Percentiles rank a stretch among this genome's conserved stretches.
These are phyloP conservation scores for Pelobates cultripes DNA, from an alignment of 2,797 vertebrate genomes.

Conservation along the genomic window DNA sequence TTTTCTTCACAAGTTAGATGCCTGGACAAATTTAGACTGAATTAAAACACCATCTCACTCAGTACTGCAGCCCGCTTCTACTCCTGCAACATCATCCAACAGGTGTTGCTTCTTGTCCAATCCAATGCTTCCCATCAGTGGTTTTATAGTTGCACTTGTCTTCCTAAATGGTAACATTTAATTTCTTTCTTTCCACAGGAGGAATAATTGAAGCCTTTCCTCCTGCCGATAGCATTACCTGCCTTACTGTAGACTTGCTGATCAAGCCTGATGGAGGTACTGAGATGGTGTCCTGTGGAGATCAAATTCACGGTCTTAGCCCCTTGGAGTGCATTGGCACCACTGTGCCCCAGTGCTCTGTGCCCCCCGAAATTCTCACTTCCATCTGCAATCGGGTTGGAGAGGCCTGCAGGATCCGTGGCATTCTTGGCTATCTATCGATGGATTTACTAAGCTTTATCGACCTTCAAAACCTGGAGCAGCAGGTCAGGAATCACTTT, in stretches of 20 bases:
- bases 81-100: too few species aligned
- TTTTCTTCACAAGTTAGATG: too few species aligned
- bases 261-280: conserved; percentile 82
- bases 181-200: conserved; percentile 68
- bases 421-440: conserved; percentile 81
- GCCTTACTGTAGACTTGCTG: conserved; percentile 85
- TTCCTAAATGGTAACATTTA: neutral
- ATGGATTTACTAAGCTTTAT: conserved; percentile 84
- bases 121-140: too few species aligned
- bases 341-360: conserved; percentile 80
- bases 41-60: too few species aligned
- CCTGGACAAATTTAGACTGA: too few species aligned
- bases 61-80: too few species aligned
- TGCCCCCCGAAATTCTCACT: conserved; percentile 73
- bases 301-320: conserved; percentile 80
- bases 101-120: too few species aligned
- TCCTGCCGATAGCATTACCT: conserved; percentile 75
- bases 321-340: conserved; percentile 75
- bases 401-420: conserved; percentile 73
- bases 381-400: conserved; percentile 78
- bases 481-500: conserved; percentile 78
- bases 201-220: conserved; percentile 88
- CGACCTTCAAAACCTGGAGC: conserved; percentile 72
- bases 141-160: neutral
- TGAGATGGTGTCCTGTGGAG: conserved; percentile 79